Conservation (phyloP, 1,140 invertebrate species). For the Hyposmocoma kahamanoa region DNA sequence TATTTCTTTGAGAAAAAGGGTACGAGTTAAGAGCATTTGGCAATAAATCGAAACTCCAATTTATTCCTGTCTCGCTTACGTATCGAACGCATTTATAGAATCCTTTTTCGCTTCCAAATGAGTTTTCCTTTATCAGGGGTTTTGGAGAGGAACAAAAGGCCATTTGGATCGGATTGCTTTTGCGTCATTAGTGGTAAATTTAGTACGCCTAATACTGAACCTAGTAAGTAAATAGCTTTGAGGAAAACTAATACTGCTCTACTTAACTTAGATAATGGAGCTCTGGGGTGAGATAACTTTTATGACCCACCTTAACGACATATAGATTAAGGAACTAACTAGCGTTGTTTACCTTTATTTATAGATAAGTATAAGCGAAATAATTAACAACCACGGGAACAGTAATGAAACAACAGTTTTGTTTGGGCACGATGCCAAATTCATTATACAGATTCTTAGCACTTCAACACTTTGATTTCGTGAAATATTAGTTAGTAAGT, state of each 20-base stretch:
- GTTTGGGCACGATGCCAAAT: conserved; percentile 16
- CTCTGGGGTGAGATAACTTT: not conserved
- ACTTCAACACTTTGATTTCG: conserved; percentile 18
- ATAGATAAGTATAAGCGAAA: conserved; percentile 14
- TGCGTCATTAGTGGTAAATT: conserved; percentile 15
- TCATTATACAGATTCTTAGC: conserved; percentile 15
- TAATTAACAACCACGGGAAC: conserved; percentile 13
- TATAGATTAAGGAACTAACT: conserved; percentile 15
- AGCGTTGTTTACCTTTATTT: too few species aligned
- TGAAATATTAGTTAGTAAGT: too few species aligned
- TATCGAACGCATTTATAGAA: conserved; percentile 40
- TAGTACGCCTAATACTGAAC: conserved; percentile 1
- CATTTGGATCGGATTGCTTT: conserved; percentile 40
- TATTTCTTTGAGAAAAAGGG: conserved; percentile 17
- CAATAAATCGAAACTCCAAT: conserved; percentile 44
- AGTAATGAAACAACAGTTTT: conserved; percentile 16
- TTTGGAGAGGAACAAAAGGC: conserved; percentile 33
- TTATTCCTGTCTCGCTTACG: conserved; percentile 43
- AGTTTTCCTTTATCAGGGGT: conserved; percentile 36
- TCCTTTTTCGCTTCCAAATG: conserved; percentile 28
- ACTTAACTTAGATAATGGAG: not conserved
- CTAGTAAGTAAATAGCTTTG: too few species aligned
- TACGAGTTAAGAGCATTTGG: conserved; percentile 46
- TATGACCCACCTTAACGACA: not conserved
- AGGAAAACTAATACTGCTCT: too few species aligned